These are phyloP conservation scores for Mythimna pallens DNA, from an alignment of 2,888 invertebrate genomes.

Conservation along the genomic window DNA sequence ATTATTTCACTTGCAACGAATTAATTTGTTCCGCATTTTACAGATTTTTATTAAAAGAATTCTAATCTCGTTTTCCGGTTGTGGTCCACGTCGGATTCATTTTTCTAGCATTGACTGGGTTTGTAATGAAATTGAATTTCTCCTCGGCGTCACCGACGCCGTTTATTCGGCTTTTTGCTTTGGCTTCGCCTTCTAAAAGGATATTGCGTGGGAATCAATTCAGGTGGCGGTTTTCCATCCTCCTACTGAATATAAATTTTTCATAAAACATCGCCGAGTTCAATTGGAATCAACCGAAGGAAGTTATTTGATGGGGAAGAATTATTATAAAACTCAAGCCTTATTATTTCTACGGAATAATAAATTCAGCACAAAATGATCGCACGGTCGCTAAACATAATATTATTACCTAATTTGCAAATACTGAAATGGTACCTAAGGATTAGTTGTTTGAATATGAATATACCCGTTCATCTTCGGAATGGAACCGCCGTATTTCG, in stretches of 20 bases:
- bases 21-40: slow-evolving; percentile 20
- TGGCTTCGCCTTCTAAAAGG: slow-evolving; percentile 81
- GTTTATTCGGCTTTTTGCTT: slow-evolving; percentile 87
- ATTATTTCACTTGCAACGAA: slow-evolving; percentile 13
- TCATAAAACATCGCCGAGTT: slow-evolving; percentile 70
- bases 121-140: slow-evolving; percentile 87
- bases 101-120: slow-evolving; percentile 73
- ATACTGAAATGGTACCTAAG: slow-evolving; percentile 15
- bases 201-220: slow-evolving; percentile 89
- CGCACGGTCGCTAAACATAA: neutral
- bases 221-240: slow-evolving; percentile 82
- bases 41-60: slow-evolving; percentile 40
- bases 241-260: slow-evolving; percentile 81
- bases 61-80: slow-evolving; percentile 66
- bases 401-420: slow-evolving; percentile 15
- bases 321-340: slow-evolving; percentile 42
- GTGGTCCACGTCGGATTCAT: slow-evolving; percentile 67
- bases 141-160: slow-evolving; percentile 75
- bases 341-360: slow-evolving; percentile 13
- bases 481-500: slow-evolving; percentile 74
- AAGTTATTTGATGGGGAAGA: slow-evolving; percentile 52
- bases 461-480: slow-evolving; percentile 83
- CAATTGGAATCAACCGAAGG: slow-evolving; percentile 65
- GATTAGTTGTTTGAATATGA: slow-evolving; percentile 26
- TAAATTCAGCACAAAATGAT: neutral